Percentiles rank a stretch among this genome's conserved stretches.
Conservation (phyloP, 2,797 vertebrate genomes). For the Falco rusticolus region DNA sequence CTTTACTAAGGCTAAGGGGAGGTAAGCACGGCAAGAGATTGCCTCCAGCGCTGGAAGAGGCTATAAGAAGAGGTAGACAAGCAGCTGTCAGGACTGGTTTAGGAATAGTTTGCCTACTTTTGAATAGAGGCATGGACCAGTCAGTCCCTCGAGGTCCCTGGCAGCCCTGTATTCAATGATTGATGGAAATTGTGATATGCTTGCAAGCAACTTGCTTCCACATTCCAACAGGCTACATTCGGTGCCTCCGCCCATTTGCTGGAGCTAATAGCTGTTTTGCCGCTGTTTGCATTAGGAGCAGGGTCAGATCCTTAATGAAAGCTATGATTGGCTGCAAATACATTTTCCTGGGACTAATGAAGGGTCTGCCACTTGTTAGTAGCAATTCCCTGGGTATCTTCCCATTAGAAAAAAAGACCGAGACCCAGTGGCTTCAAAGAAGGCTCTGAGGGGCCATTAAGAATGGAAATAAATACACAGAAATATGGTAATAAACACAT, state of each 20-base stretch:
- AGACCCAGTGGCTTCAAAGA: neutral
- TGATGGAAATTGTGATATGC: neutral
- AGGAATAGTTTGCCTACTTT: neutral
- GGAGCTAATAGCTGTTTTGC: neutral
- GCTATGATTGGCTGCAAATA: neutral
- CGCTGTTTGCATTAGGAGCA: neutral
- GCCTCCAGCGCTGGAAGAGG: neutral
- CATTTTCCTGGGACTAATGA: slow-evolving; percentile 20
- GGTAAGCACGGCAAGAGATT: neutral
- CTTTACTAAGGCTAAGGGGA: neutral
- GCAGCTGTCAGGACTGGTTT: neutral
- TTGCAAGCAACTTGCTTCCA: neutral
- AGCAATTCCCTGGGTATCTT: neutral
- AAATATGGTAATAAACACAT: no score
- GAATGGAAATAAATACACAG: neutral
- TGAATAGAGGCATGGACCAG: neutral
- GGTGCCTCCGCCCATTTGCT: neutral
- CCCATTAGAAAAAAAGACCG: neutral
- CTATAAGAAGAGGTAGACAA: neutral
- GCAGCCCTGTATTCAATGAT: neutral
- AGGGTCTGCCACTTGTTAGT: neutral
- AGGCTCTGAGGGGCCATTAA: neutral
- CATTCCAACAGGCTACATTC: neutral
- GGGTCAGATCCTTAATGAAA: slow-evolving; percentile 28
- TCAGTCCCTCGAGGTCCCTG: neutral